A percentile compares a stretch with the other conserved stretches of the same genome.
phyloP scores from a whole-genome alignment of 2,888 invertebrate genomes.

The Ophraella communa region DNA sequence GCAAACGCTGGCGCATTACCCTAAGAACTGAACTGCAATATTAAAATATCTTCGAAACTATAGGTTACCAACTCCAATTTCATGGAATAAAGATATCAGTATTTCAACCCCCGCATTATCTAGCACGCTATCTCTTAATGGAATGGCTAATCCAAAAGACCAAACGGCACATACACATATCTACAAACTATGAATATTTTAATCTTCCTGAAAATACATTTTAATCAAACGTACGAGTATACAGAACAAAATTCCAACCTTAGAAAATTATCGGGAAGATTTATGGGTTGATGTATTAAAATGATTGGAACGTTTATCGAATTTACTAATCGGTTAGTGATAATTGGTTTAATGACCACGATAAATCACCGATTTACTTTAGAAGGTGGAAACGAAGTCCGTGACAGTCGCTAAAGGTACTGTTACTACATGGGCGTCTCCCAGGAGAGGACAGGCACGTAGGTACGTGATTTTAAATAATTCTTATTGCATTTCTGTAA shows the following conservation, averaged over 20 bases:
- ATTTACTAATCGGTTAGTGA: slow-evolving; percentile 20
- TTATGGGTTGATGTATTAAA: slow-evolving; percentile 23
- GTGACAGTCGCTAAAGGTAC: slow-evolving; percentile 19
- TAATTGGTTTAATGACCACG: slow-evolving; percentile 25
- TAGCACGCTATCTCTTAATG: slow-evolving; percentile 13
- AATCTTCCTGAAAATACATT: slow-evolving; percentile 9
- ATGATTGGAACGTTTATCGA: slow-evolving; percentile 25
- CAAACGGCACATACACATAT: neutral
- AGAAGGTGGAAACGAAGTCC: slow-evolving; percentile 22
- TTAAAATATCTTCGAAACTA: neutral
- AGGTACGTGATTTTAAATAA: too few species aligned
- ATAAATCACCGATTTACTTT: slow-evolving; percentile 20
- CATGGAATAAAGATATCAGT: neutral
- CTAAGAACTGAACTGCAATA: too few species aligned
- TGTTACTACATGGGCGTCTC: slow-evolving; percentile 9
- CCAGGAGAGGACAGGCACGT: too few species aligned
- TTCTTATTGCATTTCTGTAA: too few species aligned
- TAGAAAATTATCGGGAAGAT: slow-evolving; percentile 14
- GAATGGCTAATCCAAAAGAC: neutral
- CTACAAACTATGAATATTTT: slow-evolving; percentile 5
- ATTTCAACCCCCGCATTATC: neutral
- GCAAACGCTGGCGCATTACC: too few species aligned
- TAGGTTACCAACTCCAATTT: neutral
- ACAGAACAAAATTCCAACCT: slow-evolving; percentile 11
- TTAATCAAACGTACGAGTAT: slow-evolving; percentile 18